Percentiles rank a stretch among this genome's conserved stretches.
These are phyloP conservation scores for Euspilapteryx auroguttella DNA, from an alignment of 2,888 invertebrate species.

Conservation along the genomic window DNA sequence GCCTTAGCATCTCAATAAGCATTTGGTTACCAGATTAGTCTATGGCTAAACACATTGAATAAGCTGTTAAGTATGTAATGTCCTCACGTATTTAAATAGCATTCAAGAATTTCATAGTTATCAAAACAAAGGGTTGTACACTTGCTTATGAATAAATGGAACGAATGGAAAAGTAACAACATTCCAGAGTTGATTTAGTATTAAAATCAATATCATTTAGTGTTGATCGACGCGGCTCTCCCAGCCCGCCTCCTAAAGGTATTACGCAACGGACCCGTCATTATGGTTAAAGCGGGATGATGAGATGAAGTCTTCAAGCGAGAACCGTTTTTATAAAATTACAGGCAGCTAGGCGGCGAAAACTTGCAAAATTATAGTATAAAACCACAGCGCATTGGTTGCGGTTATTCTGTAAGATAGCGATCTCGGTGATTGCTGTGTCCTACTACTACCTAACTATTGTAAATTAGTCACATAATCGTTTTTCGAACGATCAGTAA, in stretches of 20 bases:
- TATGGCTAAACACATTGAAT: slow-evolving; percentile 17
- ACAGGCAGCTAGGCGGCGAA: slow-evolving; percentile 46
- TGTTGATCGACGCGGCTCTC: too few relatives aligned
- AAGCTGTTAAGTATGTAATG: background rate
- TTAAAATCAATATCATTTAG: too few relatives aligned
- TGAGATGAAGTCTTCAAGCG: slow-evolving; percentile 41
- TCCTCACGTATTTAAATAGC: background rate
- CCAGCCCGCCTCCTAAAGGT: too few relatives aligned
- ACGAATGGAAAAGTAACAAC: background rate
- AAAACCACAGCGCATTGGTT: slow-evolving; percentile 27
- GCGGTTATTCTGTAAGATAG: slow-evolving; percentile 27
- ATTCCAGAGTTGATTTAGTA: too few relatives aligned
- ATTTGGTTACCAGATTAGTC: slow-evolving; percentile 58
- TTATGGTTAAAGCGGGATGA: too few relatives aligned
- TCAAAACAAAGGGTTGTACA: background rate
- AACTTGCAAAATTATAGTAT: slow-evolving; percentile 50
- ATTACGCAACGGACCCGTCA: too few relatives aligned
- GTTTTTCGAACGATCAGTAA: too few relatives aligned
- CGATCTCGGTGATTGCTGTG: slow-evolving; percentile 33
- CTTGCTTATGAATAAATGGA: background rate
- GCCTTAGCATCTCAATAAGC: slow-evolving; percentile 51
- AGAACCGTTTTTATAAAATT: slow-evolving; percentile 40
- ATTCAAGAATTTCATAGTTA: slow-evolving; percentile 1
- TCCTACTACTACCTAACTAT: slow-evolving; percentile 22
- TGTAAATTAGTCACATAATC: slow-evolving; percentile 27